Percentiles rank a stretch among this genome's conserved stretches.
Evolutionary conservation across 2,797 vertebrate species (phyloP).

Genomic region (Xerus rutilus): DNA sequence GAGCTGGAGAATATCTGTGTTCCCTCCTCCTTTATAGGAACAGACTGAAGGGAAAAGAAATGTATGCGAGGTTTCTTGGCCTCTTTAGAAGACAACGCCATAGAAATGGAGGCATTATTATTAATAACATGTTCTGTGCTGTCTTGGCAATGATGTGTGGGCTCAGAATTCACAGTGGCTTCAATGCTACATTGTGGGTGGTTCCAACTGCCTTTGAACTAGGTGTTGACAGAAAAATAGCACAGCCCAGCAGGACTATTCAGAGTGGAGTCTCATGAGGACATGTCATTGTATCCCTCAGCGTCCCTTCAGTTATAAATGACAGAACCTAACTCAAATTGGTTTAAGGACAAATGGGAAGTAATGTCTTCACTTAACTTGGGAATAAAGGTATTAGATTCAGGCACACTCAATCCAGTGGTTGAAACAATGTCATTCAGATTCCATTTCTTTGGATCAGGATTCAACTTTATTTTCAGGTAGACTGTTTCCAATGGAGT

Average conservation of each 20-base stretch:
- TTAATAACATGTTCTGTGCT: neutral
- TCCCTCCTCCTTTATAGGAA: neutral
- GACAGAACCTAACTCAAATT: neutral
- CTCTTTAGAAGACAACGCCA: neutral
- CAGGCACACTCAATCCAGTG: neutral
- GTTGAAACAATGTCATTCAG: neutral
- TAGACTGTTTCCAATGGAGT: neutral
- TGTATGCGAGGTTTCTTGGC: neutral
- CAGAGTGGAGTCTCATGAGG: neutral
- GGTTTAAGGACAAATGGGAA: neutral
- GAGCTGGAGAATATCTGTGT: neutral
- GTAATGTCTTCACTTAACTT: neutral
- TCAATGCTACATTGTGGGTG: neutral
- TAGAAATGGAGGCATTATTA: neutral
- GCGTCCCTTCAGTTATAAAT: neutral
- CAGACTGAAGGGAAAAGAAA: neutral
- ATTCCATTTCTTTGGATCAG: neutral
- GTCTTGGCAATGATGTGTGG: neutral
- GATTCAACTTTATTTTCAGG: neutral
- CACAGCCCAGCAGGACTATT: neutral
- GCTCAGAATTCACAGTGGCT: neutral
- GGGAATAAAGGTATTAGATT: neutral
- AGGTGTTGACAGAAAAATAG: conserved; percentile 55
- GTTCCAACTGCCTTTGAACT: conserved; percentile 45
- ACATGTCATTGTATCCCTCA: neutral